A percentile compares a stretch with the other conserved stretches of the same genome.
Evolutionary conservation across 2,113 vertebrate genomes (phyloP).

Genomic region (Lepidiolamprologus cunningtoni): DNA sequence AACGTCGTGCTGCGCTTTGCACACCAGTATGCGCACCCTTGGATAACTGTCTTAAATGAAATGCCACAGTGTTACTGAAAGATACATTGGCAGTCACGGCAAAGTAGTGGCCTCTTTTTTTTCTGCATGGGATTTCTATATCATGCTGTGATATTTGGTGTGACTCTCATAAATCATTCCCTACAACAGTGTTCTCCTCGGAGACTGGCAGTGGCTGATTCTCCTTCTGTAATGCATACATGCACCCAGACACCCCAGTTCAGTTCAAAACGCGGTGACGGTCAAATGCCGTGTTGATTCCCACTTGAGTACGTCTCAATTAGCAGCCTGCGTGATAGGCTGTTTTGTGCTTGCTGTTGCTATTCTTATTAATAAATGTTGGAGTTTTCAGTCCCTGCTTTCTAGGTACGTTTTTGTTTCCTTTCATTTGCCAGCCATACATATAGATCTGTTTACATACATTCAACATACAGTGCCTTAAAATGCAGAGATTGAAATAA

Average conservation of each 20-base stretch:
- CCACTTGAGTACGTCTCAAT: neutral
- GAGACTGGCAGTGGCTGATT: slow-evolving; percentile 15
- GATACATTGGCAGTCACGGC: slow-evolving; percentile 19
- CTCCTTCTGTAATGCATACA: neutral
- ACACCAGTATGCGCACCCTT: neutral
- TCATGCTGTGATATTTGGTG: slow-evolving; percentile 23
- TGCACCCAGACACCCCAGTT: neutral
- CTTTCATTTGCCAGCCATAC: neutral
- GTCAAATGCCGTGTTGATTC: neutral
- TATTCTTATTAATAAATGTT: neutral
- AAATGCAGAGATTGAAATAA: neutral
- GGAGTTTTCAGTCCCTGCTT: neutral
- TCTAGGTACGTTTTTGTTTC: neutral
- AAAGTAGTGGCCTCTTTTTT: neutral
- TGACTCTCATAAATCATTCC: slow-evolving; percentile 58
- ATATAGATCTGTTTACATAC: neutral
- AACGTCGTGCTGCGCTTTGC: neutral
- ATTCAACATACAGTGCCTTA: neutral
- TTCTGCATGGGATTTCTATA: slow-evolving; percentile 19
- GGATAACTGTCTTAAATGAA: slow-evolving; percentile 40
- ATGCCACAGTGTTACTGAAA: slow-evolving; percentile 33
- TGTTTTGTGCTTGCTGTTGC: neutral
- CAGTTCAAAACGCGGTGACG: neutral
- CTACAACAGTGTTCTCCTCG: neutral
- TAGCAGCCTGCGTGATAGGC: neutral